Evolutionary conservation across 2,797 vertebrate genomes (phyloP).

Genomic region (Pseudomugil gertrudae): DNA sequence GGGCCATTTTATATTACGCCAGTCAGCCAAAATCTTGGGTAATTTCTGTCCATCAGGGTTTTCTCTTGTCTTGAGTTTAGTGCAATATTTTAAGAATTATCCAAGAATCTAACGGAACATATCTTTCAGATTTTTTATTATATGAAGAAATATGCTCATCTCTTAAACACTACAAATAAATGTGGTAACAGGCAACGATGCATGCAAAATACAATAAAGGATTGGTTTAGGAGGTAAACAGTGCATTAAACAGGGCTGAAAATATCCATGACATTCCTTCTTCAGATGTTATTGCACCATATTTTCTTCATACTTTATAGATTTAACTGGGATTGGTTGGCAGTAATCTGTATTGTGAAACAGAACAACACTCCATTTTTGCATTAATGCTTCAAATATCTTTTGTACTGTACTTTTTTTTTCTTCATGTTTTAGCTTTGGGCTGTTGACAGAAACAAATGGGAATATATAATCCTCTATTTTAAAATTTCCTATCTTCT

Average conservation of each 20-base stretch:
- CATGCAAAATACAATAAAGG: background rate
- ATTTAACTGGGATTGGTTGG: conserved; percentile 31
- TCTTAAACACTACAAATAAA: background rate
- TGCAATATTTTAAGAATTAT: conserved; percentile 13
- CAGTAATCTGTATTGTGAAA: conserved; percentile 33
- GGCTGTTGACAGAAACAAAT: conserved; percentile 38
- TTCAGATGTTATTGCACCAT: conserved; percentile 20
- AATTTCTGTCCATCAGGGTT: background rate
- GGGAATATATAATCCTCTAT: conserved; percentile 20
- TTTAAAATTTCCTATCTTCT: conserved; percentile 8
- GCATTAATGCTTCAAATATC: conserved; percentile 29
- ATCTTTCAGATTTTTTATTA: background rate
- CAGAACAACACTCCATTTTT: conserved; percentile 36
- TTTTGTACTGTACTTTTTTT: conserved; percentile 55
- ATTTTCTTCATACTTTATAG: conserved; percentile 4
- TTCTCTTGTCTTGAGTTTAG: background rate
- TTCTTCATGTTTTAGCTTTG: conserved; percentile 33
- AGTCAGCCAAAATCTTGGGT: background rate
- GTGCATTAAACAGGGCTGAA: conserved; percentile 10
- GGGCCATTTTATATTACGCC: background rate
- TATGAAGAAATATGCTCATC: background rate
- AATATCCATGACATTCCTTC: conserved; percentile 47
- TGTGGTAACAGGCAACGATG: background rate
- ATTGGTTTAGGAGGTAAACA: background rate
- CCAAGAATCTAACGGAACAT: background rate